Base-by-base conservation (phyloP, 1,140 invertebrate species). In the Teleopsis dalmanni region DNA sequence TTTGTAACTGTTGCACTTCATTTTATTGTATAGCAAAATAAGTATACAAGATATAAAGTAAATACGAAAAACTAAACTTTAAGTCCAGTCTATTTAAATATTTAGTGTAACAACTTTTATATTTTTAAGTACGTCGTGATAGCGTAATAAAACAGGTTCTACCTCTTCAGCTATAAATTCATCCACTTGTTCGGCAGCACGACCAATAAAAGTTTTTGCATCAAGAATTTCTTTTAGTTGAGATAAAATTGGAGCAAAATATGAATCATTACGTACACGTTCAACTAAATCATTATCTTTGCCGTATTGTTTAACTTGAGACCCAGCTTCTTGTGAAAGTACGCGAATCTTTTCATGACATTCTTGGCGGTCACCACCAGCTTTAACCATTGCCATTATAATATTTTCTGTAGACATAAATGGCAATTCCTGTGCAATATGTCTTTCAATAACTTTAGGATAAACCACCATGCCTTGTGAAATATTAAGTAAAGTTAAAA, bases 351-450 rank as follows among this genome's bases (percentile, higher is more conserved):
- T 87, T 69, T 98, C 95, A 72, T 98, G 95, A 56, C 94, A 97
- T 3, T 87, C 82, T 73, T 98, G 95, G 59, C 95, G 78, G 75
- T 96, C 87, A 2, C 84, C 93, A 23, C 94, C 94, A 27, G 82
- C 80, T 71, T 95, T 93, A 0, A 97, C 94, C 87, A 98, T 95
- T 1, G 90, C 93, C 87, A 98, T 95, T 18, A 99, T 95, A 13
- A 99, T 81, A 70, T 97, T 98, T 71, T 98, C 95, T 0, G 91
- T 84, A 0, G 91, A 85, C 93, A 99, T 97, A 66, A 98, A 98
- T 0, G 95, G 95, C 33, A 99, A 69, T 68, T 98, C 94, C 65
- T 94, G 83, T 0, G 77, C 73, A n/a, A 97, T 84, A 56, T 91
- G 81, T 23, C 82, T 78, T 38, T 84, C 81, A 51, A 96, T 94